These are phyloP conservation scores for Sphaerolaimus hirsutus DNA, from an alignment of 2,888 invertebrate genomes.

Conservation along the genomic window DNA sequence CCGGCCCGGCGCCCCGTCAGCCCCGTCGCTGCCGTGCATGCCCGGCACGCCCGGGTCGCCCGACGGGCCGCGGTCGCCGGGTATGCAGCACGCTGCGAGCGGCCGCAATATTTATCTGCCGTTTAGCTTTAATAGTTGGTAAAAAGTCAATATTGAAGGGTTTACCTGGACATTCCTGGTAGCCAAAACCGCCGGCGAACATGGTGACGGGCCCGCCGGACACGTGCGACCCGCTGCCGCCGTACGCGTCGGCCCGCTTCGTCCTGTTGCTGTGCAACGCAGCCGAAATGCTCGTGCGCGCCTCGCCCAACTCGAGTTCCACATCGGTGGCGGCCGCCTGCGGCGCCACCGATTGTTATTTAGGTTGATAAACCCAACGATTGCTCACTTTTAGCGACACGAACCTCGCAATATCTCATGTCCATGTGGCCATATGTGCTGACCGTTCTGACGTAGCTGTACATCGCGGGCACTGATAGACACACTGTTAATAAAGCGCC, in stretches of 20 bases:
- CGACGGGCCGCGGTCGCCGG: constrained; percentile 16
- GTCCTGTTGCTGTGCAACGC: constrained; percentile 6
- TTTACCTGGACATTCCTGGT: constrained; percentile 23
- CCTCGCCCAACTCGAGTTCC: constrained; percentile 15
- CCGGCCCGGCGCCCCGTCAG: constrained; percentile 22
- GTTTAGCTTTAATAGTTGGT: background rate
- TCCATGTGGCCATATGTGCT: constrained; percentile 15
- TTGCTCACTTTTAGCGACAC: background rate
- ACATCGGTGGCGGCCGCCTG: constrained; percentile 16
- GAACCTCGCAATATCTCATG: constrained; percentile 20
- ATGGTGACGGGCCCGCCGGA: constrained; percentile 9
- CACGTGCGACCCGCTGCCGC: background rate
- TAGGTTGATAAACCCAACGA: too few relatives aligned
- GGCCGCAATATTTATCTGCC: background rate
- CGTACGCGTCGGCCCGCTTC: background rate
- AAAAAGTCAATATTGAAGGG: background rate
- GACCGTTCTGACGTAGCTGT: constrained; percentile 20
- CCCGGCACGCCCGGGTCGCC: constrained; percentile 19
- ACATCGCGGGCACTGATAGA: constrained; percentile 19
- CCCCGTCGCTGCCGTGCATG: constrained; percentile 16
- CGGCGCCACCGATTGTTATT: constrained; percentile 2
- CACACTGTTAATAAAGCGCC: constrained; percentile 16
- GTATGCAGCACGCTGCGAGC: constrained; percentile 18
- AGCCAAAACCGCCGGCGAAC: constrained; percentile 17
- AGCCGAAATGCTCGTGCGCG: constrained; percentile 9